Base-by-base conservation (phyloP, 2,888 invertebrate genomes). In the Cancer borealis region DNA sequence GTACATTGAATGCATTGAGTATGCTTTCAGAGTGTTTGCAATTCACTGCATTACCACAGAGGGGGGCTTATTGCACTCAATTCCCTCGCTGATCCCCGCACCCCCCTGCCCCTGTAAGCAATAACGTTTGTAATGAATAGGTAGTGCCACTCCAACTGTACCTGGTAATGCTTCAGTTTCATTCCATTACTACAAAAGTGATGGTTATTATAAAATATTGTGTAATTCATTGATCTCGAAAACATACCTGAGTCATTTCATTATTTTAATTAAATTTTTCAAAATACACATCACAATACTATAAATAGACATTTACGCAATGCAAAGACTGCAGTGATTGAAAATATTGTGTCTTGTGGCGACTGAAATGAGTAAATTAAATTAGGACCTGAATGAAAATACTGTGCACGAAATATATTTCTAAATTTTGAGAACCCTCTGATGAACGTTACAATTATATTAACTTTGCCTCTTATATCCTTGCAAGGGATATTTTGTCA, bases 141-240 rank as follows among this genome's bases (percentile, higher is more conserved):
- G 66, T 66, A 21, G 21, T 66, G 66, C 66, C 66, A 66, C 66
- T 66, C 66, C n/a, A 66, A n/a, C 66, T 21, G 21, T 66, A n/a
- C 66, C n/a, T 66, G 66, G 66, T 66, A 66, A 66, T 66, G 66
- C n/a, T 66, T 66, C 66, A n/a, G n/a, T 66, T 12, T 66, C 66
- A 66, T n/a, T 66, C 3, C 66, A 66, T 66, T 21, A 66, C n/a
- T 6, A n/a, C 66, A 5, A 3, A 14, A 66, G 66, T n/a, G 66
- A n/a, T 66, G 66, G 66, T 66, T 66, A n/a, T n/a, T 66, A n/a
- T 66, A n/a, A n/a, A 66, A 66, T n/a, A n/a, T n/a, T 66, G n/a
- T n/a, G 66, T 66, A 21, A 66, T 66, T n/a, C 66, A 66, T 66
- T 66, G n/a, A n/a, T n/a, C 66, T 66, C 12, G 14, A 54, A 54